A percentile compares a stretch with the other conserved stretches of the same genome.
Conservation (phyloP, 2,113 vertebrate genomes). For the Potamarius usumacintae region DNA sequence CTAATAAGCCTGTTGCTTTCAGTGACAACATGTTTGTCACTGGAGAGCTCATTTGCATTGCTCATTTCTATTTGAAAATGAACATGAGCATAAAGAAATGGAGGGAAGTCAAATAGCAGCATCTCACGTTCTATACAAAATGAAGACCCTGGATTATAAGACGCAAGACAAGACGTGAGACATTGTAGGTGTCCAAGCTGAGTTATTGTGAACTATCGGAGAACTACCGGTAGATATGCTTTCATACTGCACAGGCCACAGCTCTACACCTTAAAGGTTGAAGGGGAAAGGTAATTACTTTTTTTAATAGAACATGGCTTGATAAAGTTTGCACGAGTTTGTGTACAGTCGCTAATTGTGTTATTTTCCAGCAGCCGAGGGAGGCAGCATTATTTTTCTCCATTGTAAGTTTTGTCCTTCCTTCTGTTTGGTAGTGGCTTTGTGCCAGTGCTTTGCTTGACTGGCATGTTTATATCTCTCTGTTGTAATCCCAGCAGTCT, state of each 20-base stretch:
- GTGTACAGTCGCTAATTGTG: constrained; percentile 1
- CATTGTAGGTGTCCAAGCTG: neutral
- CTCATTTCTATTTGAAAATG: constrained; percentile 30
- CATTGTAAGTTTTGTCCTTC: constrained; percentile 14
- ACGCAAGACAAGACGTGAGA: neutral
- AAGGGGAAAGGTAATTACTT: neutral
- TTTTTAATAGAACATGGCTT: neutral
- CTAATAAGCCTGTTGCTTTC: constrained; percentile 36
- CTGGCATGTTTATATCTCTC: constrained; percentile 47
- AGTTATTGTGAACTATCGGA: neutral
- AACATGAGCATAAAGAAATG: constrained; percentile 1
- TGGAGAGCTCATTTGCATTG: constrained; percentile 44
- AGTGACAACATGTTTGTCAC: constrained; percentile 38
- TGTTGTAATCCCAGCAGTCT: constrained; percentile 32
- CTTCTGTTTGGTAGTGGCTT: constrained; percentile 24
- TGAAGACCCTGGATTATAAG: neutral
- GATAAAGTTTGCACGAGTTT: constrained; percentile 1
- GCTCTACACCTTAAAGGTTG: neutral
- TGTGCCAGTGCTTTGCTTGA: constrained; percentile 35
- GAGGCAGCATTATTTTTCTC: constrained; percentile 27
- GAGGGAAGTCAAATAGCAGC: neutral
- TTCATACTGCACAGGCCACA: neutral
- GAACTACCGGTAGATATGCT: neutral
- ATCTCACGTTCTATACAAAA: neutral
- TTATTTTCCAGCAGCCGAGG: constrained; percentile 14